These are phyloP conservation scores for Diorhabda sublineata DNA, from an alignment of 1,140 invertebrate species.

Conservation along the genomic window DNA sequence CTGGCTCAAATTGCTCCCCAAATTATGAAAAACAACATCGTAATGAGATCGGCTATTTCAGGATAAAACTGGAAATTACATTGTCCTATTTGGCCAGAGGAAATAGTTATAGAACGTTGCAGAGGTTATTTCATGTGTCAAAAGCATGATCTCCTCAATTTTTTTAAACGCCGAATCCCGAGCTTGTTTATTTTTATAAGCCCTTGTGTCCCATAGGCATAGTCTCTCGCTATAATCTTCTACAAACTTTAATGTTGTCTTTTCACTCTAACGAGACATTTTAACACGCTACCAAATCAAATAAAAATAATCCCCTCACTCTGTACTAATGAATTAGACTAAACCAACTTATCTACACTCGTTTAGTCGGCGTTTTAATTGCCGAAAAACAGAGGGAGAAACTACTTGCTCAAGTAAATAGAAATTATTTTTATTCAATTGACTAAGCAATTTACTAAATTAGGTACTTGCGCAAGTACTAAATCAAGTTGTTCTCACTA, in stretches of 20 bases:
- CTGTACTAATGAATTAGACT: no score
- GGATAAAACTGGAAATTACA: conserved; percentile 22
- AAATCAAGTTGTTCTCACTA: no score
- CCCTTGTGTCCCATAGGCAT: conserved; percentile 18
- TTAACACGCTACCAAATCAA: no score
- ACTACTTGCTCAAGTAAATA: no score
- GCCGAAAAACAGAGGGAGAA: no score
- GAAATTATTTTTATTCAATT: no score
- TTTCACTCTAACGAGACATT: background rate
- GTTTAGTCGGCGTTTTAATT: no score
- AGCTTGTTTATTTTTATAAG: conserved; percentile 23
- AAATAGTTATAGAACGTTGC: conserved; percentile 18
- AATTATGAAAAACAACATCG: conserved; percentile 11
- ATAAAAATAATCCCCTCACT: no score
- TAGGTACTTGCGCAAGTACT: no score
- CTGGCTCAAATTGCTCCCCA: conserved; percentile 12
- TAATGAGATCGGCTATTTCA: conserved; percentile 18
- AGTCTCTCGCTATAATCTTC: conserved; percentile 8
- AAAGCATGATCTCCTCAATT: conserved; percentile 12
- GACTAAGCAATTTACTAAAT: no score
- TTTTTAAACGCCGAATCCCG: background rate
- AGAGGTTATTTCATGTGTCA: conserved; percentile 15
- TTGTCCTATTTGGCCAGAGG: conserved; percentile 22
- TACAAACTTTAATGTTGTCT: conserved; percentile 19
- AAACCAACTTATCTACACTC: no score